Evolutionary conservation across 2,113 vertebrate genomes (phyloP).

Genomic region (Saguinus midas): DNA sequence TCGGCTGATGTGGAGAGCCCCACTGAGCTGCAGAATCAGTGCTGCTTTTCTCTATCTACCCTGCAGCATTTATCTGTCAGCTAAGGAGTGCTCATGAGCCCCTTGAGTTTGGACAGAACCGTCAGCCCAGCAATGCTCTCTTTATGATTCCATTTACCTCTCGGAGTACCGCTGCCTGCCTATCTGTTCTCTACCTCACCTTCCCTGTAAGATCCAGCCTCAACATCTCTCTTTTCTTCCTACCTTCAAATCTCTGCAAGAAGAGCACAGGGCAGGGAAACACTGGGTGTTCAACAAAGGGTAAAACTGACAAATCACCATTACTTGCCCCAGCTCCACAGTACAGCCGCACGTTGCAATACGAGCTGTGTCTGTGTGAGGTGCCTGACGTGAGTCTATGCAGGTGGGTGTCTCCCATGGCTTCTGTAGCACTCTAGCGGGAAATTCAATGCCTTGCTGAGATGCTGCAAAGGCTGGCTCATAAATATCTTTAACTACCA

Average conservation of each 20-base stretch:
- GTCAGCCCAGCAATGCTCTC: neutral
- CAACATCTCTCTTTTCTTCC: neutral
- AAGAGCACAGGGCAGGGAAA: neutral
- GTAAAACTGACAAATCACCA: neutral
- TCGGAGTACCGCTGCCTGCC: neutral
- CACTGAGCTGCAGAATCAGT: rapidly evolving
- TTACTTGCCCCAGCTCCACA: neutral
- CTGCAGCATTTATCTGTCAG: rapidly evolving
- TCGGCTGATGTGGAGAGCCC: neutral
- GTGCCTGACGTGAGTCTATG: rapidly evolving
- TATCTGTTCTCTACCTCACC: too few relatives aligned
- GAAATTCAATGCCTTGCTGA: neutral
- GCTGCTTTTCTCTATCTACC: neutral
- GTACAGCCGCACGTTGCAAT: rapidly evolving
- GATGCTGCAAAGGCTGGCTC: neutral
- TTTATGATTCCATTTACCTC: neutral
- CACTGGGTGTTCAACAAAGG: neutral
- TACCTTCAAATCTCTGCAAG: neutral
- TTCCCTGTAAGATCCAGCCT: neutral
- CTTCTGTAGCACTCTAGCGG: rapidly evolving
- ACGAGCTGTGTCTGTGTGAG: neutral
- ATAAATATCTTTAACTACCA: constrained; percentile 68
- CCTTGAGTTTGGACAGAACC: neutral
- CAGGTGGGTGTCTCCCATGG: neutral
- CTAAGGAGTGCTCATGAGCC: neutral